Evolutionary conservation across 2,113 vertebrate species (phyloP), one percentile per base, ranked within the genome.

Genomic region (Oenanthe melanoleuca): DNA sequence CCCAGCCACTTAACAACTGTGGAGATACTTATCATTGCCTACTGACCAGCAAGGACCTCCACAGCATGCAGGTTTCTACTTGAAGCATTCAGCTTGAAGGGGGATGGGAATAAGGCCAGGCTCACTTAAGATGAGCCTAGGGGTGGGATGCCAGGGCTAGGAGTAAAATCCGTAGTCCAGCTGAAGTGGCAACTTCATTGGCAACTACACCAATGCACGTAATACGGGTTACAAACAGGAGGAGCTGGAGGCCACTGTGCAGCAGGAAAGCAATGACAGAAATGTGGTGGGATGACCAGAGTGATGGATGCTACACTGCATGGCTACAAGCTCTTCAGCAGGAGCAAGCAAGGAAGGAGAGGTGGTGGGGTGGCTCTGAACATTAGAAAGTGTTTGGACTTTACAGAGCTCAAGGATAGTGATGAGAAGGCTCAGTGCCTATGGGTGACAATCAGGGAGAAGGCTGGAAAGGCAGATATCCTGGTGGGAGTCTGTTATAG

Each of bases 121-220:
- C 31, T 67, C 9, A 40, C 21, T 50, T 0, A 29, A 66, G 14
- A 65, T 28, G 44, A 44, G 31, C 14, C 50, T 37, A 16, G 9
- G 9, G 26, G 9, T 0, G 1, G 18, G 5, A 23, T 31, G 18
- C 22, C 31, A 37, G 22, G 12, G 2, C 33, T 33, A 20, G 50
- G 18, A 6, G 3, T 31, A 18, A 88, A 65, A 57, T 37, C 34
- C 34, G 34, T 37, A 37, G 34, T 37, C 34, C 34, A 37, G 34
- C 34, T 37, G 34, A 37, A 37, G 34, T 37, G 34, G 34, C 34
- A 37, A 37, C 34, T 37, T 37, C 34, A 37, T 37, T 37, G 34
- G 34, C 34, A 37, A 37, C 34, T 37, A 37, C 34, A 37, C 34
- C 34, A 37, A 37, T 37, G 34, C 34, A 37, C 34, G 8, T 37